Evolutionary conservation across 2,797 vertebrate genomes (phyloP).

Genomic region (Acanthornis magna): DNA sequence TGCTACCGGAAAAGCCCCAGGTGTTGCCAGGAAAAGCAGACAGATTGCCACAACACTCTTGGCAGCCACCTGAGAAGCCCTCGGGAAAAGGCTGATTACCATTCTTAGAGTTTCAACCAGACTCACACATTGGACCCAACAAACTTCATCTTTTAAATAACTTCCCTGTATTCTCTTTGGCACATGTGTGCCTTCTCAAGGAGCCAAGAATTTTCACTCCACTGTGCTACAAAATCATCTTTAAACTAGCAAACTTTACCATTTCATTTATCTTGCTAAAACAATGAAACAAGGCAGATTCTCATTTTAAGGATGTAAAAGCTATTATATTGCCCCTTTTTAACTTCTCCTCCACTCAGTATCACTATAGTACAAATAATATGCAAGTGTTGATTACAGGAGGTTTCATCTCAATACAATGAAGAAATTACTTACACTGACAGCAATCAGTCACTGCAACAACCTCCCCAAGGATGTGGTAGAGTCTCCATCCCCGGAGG

Average conservation of each 20-base stretch:
- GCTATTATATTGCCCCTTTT: not conserved
- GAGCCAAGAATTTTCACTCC: not conserved
- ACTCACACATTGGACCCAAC: not conserved
- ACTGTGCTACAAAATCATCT: not conserved
- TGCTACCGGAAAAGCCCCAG: rapidly evolving
- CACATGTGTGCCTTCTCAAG: rapidly evolving
- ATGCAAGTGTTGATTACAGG: not conserved
- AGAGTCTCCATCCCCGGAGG: not conserved
- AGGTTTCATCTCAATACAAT: not conserved
- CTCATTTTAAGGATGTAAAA: not conserved
- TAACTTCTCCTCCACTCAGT: not conserved
- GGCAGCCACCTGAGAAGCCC: not conserved
- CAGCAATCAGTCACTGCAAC: not conserved
- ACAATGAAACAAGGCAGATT: not conserved
- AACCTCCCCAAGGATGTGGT: rapidly evolving
- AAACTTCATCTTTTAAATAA: not conserved
- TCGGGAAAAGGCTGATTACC: not conserved
- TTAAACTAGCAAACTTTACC: not conserved
- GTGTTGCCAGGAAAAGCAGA: not conserved
- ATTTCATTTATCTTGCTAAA: not conserved
- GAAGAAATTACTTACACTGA: not conserved
- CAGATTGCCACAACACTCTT: not conserved
- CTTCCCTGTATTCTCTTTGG: not conserved
- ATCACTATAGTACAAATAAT: not conserved
- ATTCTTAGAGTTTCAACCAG: not conserved